Evolutionary conservation across 2,888 invertebrate species (phyloP).

Genomic region (Homarus gammarus): DNA sequence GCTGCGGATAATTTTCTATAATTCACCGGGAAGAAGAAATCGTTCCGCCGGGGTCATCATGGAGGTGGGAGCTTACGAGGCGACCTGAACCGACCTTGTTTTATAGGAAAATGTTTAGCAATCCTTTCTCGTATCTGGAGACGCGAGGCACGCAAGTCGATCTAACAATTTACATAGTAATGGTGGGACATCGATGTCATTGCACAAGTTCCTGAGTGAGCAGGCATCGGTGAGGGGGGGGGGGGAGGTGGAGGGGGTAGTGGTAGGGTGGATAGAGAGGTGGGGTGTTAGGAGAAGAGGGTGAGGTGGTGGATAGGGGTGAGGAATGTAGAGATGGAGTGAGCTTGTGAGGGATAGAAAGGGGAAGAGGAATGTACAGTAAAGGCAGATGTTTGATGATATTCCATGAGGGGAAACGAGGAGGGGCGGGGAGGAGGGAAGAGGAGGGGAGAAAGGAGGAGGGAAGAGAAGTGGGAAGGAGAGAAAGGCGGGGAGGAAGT

Average conservation of each 20-base stretch:
- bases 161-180: constrained; percentile 71
- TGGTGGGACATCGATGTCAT: constrained; percentile 52
- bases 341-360: background rate
- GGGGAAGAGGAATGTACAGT: background rate
- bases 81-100: constrained; percentile 15
- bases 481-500: too few relatives aligned
- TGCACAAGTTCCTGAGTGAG: constrained; percentile 31
- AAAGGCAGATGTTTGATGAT: too few relatives aligned
- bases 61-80: background rate
- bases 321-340: too few relatives aligned
- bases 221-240: background rate
- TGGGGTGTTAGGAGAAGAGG: too few relatives aligned
- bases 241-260: background rate
- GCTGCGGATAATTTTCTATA: background rate
- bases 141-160: constrained; percentile 56
- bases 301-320: background rate
- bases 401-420: too few relatives aligned
- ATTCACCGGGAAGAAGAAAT: background rate
- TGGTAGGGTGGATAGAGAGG: too few relatives aligned
- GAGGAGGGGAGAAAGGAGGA: too few relatives aligned
- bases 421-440: too few relatives aligned
- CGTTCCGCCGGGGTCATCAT: background rate
- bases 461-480: too few relatives aligned
- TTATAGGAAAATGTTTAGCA: constrained; percentile 26
- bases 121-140: constrained; percentile 34